Conservation (phyloP, 1,140 invertebrate species). For the Armadillidium nasatum region DNA sequence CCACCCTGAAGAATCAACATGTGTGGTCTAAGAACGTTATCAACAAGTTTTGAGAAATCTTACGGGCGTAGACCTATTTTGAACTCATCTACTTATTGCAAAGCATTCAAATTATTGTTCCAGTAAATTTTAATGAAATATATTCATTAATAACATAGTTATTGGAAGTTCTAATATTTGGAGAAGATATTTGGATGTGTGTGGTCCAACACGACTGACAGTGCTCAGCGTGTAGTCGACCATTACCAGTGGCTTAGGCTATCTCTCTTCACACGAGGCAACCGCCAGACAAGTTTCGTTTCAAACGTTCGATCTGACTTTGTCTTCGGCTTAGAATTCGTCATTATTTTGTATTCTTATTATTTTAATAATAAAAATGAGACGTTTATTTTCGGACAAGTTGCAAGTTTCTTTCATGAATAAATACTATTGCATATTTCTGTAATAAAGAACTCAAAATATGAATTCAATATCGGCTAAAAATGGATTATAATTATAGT, state of each 20-base stretch:
- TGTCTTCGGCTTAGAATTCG: neutral
- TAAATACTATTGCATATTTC: neutral
- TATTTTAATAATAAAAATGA: too few relatives aligned
- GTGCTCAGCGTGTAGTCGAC: conserved; percentile 34
- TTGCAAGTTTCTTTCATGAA: neutral
- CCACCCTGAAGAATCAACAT: conserved; percentile 32
- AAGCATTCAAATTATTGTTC: conserved; percentile 20
- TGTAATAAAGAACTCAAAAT: conserved; percentile 11
- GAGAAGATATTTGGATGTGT: conserved; percentile 31
- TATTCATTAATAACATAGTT: conserved; percentile 24
- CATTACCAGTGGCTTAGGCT: conserved; percentile 43
- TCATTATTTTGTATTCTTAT: too few relatives aligned
- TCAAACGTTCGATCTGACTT: neutral
- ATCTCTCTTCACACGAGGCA: conserved; percentile 34
- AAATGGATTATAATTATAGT: neutral
- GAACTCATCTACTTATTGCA: conserved; percentile 11
- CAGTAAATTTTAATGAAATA: conserved; percentile 12
- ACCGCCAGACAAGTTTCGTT: conserved; percentile 6
- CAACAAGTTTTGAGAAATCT: conserved; percentile 6
- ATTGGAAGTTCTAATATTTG: conserved; percentile 25
- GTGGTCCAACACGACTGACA: conserved; percentile 43
- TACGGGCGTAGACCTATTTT: neutral
- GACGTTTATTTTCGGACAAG: too few relatives aligned
- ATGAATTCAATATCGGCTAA: neutral
- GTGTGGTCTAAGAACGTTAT: conserved; percentile 34